Evolutionary conservation across 2,797 vertebrate genomes (phyloP).

Genomic region (Xenopus petersii): DNA sequence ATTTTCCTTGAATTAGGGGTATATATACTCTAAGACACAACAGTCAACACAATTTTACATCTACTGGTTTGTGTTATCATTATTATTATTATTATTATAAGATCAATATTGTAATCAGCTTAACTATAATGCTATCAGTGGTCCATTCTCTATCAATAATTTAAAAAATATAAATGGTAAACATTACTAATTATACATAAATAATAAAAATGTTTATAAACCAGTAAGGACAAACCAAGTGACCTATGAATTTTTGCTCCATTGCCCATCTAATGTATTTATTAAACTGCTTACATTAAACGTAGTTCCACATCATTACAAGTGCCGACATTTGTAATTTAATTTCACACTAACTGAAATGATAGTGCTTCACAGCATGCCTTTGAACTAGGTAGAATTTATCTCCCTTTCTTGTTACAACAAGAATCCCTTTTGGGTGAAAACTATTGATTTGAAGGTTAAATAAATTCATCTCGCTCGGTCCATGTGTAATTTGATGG

Average conservation of each 20-base stretch:
- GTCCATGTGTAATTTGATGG: constrained; percentile 63
- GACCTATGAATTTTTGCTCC: not conserved
- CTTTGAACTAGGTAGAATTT: constrained; percentile 57
- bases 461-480: constrained; percentile 60
- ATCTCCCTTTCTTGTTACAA: constrained; percentile 58
- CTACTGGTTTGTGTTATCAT: too few relatives aligned
- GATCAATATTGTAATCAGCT: too few relatives aligned
- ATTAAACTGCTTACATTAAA: constrained; percentile 44
- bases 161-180: too few relatives aligned
- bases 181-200: too few relatives aligned
- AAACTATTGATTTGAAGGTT: constrained; percentile 61
- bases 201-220: too few relatives aligned
- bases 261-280: constrained; percentile 20
- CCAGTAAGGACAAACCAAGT: too few relatives aligned
- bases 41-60: too few relatives aligned
- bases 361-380: constrained; percentile 49
- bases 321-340: constrained; percentile 49
- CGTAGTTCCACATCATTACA: constrained; percentile 47
- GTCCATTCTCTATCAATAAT: too few relatives aligned
- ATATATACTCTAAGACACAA: too few relatives aligned
- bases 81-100: too few relatives aligned
- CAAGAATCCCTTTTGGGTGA: constrained; percentile 66
- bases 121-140: too few relatives aligned
- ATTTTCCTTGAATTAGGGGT: too few relatives aligned
- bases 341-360: constrained; percentile 52